A percentile compares a stretch with the other conserved stretches of the same genome.
Conservation (phyloP, 2,797 vertebrate species). For the Apogon hyalosoma region DNA sequence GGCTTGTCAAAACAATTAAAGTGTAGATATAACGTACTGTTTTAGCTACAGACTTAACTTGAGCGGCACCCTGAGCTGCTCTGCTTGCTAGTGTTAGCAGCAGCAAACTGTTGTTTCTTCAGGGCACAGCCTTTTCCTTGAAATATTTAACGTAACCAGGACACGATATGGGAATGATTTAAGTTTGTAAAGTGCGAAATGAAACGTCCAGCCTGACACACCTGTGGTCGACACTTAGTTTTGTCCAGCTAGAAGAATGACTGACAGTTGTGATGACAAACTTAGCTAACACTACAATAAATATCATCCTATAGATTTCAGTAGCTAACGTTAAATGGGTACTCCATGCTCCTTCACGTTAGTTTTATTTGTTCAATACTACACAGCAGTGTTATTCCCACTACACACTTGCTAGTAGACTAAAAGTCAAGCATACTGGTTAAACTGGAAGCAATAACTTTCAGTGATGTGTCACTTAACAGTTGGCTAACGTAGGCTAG, state of each 20-base stretch:
- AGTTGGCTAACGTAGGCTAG: constrained; percentile 56
- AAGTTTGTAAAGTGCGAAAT: constrained; percentile 19
- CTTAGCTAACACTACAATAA: constrained; percentile 32
- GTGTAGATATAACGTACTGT: neutral
- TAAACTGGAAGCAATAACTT: constrained; percentile 28
- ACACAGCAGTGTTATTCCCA: fast-evolving
- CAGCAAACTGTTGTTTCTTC: constrained; percentile 47
- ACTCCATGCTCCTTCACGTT: neutral
- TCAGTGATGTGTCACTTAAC: constrained; percentile 64
- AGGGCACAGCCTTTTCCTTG: constrained; percentile 19
- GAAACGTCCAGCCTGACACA: neutral
- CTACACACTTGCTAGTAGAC: neutral
- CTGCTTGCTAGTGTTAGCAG: constrained; percentile 39
- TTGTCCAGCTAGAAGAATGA: constrained; percentile 6
- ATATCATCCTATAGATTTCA: constrained; percentile 1
- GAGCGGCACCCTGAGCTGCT: constrained; percentile 17
- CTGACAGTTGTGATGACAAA: constrained; percentile 41
- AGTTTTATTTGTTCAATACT: neutral
- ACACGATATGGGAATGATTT: constrained; percentile 1
- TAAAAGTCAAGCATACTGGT: constrained; percentile 11
- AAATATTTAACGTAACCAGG: constrained; percentile 10
- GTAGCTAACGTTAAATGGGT: constrained; percentile 12
- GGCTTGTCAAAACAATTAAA: neutral
- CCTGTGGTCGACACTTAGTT: neutral
- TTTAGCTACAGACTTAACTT: constrained; percentile 13